Percentiles rank a stretch among this genome's conserved stretches.
Evolutionary conservation across 2,113 vertebrate genomes (phyloP).

Genomic region (Pelecanus crispus): DNA sequence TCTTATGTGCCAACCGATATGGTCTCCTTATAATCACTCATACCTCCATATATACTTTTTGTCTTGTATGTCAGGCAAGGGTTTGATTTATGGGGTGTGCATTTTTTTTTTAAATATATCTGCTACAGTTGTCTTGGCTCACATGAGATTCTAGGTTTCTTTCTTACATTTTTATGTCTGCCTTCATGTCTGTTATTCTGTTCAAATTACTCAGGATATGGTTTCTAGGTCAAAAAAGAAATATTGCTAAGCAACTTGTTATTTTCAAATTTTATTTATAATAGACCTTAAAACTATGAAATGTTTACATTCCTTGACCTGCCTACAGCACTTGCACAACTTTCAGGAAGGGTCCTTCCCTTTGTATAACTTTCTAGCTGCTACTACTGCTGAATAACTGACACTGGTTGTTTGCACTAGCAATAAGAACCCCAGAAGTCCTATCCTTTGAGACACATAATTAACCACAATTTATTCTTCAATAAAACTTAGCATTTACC

Average conservation of each 20-base stretch:
- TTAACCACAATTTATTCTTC: constrained; percentile 27
- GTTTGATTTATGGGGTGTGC: neutral
- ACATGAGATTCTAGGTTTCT: neutral
- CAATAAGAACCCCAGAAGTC: neutral
- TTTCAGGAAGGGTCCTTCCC: neutral
- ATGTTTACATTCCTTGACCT: neutral
- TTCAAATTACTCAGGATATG: neutral
- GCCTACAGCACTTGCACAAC: neutral
- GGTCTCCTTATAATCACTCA: neutral
- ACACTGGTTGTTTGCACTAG: neutral
- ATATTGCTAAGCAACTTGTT: rapidly evolving
- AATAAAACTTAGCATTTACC: neutral
- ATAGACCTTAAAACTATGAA: neutral
- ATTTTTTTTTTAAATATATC: neutral
- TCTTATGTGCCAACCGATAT: neutral
- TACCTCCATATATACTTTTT: neutral
- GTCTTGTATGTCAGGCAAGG: neutral
- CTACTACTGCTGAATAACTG: neutral
- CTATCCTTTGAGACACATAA: neutral
- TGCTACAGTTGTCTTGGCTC: neutral
- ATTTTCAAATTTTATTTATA: neutral
- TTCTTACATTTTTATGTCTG: neutral
- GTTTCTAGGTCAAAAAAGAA: neutral
- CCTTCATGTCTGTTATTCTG: neutral
- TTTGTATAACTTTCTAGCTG: neutral